Conservation (phyloP, 35 echinoderm and acorn worm genomes). For the Lytechinus variegatus region DNA sequence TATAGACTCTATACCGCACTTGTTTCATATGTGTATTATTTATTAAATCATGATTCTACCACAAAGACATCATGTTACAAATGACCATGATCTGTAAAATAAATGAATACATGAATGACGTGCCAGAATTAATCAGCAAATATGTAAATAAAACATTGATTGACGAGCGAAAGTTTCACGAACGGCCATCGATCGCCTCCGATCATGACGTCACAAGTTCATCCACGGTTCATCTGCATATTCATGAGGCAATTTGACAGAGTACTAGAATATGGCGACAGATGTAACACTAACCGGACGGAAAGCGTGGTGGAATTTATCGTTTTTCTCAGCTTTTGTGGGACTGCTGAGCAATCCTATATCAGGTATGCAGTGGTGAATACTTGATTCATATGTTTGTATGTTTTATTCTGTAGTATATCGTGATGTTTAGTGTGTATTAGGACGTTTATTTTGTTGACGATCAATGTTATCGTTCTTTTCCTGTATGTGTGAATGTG, state of each 20-base stretch:
- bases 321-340: conserved; percentile 45
- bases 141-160: not conserved
- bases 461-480: conserved; percentile 18
- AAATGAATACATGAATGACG: not conserved
- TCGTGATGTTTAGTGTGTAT: not conserved
- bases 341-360: conserved; percentile 36
- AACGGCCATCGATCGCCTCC: not conserved
- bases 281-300: conserved; percentile 52
- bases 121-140: not conserved
- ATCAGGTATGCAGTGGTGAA: conserved; percentile 33
- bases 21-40: not conserved
- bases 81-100: not conserved
- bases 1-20: too few relatives aligned
- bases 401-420: not conserved
- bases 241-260: conserved; percentile 50
- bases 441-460: conserved; percentile 6
- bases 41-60: not conserved
- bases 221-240: conserved; percentile 44
- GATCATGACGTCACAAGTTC: conserved; percentile 47
- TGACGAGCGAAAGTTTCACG: not conserved
- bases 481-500: conserved; percentile 38
- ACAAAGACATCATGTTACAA: not conserved
- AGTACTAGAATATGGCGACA: conserved; percentile 56
- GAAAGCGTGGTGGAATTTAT: conserved; percentile 54
- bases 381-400: not conserved